These are phyloP conservation scores for Procambarus virginalis DNA, from an alignment of 1,140 invertebrate genomes.

Conservation along the genomic window DNA sequence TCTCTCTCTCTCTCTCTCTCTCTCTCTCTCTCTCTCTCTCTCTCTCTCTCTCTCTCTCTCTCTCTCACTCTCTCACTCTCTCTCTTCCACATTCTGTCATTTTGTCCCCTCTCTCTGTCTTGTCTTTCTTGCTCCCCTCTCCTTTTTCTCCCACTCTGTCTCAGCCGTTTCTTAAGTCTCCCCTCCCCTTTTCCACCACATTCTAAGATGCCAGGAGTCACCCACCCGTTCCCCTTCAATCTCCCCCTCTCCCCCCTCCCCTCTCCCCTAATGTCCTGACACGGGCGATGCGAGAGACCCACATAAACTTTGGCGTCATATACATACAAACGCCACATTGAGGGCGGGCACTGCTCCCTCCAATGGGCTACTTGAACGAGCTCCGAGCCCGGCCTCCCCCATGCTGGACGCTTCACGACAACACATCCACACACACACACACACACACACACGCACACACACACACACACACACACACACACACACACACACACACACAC, in stretches of 20 bases:
- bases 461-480: too few species aligned
- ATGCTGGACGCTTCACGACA: too few species aligned
- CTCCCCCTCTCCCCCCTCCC: neutral
- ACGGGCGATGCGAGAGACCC: neutral
- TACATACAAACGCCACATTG: conserved; percentile 7
- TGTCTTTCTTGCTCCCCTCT: neutral
- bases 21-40: too few species aligned
- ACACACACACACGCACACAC: too few species aligned
- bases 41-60: neutral
- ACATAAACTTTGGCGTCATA: conserved; percentile 4
- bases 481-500: too few species aligned
- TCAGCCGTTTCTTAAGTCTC: neutral
- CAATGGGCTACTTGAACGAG: neutral
- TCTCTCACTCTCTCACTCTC: neutral
- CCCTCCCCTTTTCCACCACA: too few species aligned
- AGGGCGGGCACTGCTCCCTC: neutral
- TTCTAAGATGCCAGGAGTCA: too few species aligned
- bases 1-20: too few species aligned
- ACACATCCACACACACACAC: too few species aligned
- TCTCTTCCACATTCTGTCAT: neutral
- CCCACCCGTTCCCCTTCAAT: neutral
- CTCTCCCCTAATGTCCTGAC: neutral
- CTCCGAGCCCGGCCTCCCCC: too few species aligned
- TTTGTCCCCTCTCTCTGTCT: neutral
- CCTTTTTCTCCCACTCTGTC: neutral